Base-by-base conservation (phyloP, 2,888 invertebrate species). In the Callosobruchus maculatus region DNA sequence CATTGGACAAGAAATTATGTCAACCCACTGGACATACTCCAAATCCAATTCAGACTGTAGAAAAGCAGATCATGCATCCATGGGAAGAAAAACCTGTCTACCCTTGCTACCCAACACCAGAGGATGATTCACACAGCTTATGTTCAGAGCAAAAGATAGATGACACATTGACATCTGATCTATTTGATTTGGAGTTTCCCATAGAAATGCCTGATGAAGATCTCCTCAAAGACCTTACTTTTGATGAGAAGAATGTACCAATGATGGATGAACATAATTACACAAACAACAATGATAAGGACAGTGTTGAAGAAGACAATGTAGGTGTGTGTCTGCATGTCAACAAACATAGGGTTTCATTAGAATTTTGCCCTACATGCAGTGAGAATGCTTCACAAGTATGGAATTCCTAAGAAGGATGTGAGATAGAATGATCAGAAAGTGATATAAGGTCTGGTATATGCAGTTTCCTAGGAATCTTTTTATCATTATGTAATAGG, bases 261-360 rank as follows among this genome's bases (percentile, higher is more conserved):
- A 71, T 73, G 67, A 30, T 79, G 49, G 79, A 80, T 67, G 86
- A 86, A 75, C 85, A 85, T 75, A 84, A 82, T 81, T 86, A 86
- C 75, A 83, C 81, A 13, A 49, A 66, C 75, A 9, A 26, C 49
- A 30, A 49, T 49, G 49, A 49, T 18, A 30, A 67, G 22, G 70
- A 74, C 1, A 13, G 3, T 66, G 49, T 68, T 69, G 71, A 72
- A 7, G 71, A 84, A 13, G 85, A 86, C 20, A 86, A 88, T 79
- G 86, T 87, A 71, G 91, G 90, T 20, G 87, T 91, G 21, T 91
- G 91, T 81, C 84, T 91, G 20, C 91, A 91, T 80, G 88, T 90
- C 20, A 89, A 89, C 75, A 88, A 89, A 68, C 88, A 89, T 70
- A 88, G 87, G 81, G 87, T 91, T 66, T 91, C 91, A 0, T 81